phyloP scores from a whole-genome alignment of 1,140 invertebrate species.

The Polyergus mexicanus region DNA sequence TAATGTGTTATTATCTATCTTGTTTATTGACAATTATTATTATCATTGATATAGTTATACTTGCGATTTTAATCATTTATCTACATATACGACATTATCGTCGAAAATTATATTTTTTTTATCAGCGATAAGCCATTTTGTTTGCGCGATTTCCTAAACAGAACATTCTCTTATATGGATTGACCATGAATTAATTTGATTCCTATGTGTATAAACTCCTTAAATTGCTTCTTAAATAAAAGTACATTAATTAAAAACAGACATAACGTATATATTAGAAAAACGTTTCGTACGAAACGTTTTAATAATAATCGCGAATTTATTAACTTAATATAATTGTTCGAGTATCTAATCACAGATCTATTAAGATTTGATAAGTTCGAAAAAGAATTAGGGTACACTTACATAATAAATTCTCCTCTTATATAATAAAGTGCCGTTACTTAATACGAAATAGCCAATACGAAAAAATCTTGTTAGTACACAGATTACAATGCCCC shows the following conservation, averaged over 20 bases:
- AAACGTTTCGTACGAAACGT: neutral
- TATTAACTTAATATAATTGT: neutral
- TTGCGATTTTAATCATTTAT: too few species aligned
- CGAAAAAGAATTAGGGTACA: neutral
- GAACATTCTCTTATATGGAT: too few species aligned
- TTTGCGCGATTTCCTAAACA: too few species aligned
- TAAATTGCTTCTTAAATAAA: neutral
- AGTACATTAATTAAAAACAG: neutral
- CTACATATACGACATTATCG: too few species aligned
- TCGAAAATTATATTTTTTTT: too few species aligned
- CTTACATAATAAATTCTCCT: neutral
- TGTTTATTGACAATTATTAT: too few species aligned
- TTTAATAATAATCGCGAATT: conserved; percentile 4
- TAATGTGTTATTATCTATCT: too few species aligned
- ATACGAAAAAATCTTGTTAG: neutral
- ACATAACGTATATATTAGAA: neutral
- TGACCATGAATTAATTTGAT: too few species aligned
- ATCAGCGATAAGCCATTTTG: too few species aligned
- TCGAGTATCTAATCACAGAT: neutral
- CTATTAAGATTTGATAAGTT: neutral
- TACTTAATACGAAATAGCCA: neutral
- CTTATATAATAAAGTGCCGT: neutral
- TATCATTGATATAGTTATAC: too few species aligned
- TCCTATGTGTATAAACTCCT: too few species aligned
- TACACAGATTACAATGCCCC: neutral